These are phyloP conservation scores for Mandrillus leucophaeus DNA, from an alignment of 2,113 vertebrate genomes.

Conservation along the genomic window DNA sequence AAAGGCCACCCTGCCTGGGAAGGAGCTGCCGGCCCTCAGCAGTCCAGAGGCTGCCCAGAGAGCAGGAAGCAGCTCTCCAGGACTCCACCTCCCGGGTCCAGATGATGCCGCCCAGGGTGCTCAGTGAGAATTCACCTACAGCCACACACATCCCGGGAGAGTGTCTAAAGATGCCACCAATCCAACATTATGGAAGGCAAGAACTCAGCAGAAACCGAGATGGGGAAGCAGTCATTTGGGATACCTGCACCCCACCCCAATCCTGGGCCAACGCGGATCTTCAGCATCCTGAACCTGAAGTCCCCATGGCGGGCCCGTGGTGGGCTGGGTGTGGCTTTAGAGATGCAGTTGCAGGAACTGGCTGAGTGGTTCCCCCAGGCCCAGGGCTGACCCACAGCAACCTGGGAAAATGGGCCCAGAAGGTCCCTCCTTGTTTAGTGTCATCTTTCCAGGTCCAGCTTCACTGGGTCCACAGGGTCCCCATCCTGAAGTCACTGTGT, in stretches of 20 bases:
- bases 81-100: neutral
- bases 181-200: neutral
- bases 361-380: neutral
- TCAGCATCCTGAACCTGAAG: neutral
- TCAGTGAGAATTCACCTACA: neutral
- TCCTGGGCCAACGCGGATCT: neutral
- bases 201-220: neutral
- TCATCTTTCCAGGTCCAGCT: no score
- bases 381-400: neutral
- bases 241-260: accelerated
- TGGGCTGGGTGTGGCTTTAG: neutral
- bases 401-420: neutral
- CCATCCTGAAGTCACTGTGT: no score
- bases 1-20: neutral
- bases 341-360: no score
- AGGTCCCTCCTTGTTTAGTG: neutral
- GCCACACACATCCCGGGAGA: neutral
- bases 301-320: neutral
- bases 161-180: neutral
- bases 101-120: neutral
- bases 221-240: neutral
- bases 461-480: neutral
- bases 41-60: neutral
- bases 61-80: no score
- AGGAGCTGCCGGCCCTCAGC: neutral